Base-by-base conservation (phyloP, 2,797 vertebrate genomes). In the Gadopsis marmoratus region DNA sequence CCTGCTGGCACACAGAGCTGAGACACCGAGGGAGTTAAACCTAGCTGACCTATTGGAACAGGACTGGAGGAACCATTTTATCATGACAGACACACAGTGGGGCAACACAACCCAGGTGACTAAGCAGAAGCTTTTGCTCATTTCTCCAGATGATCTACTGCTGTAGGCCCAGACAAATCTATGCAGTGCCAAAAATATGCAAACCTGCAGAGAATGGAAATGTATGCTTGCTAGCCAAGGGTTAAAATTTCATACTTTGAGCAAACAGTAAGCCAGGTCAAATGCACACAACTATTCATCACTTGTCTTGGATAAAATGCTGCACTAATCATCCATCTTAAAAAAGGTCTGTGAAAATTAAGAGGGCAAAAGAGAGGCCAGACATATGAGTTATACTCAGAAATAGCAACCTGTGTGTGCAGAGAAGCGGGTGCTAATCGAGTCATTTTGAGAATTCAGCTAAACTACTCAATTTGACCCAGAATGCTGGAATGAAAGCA, bases 31-130 rank as follows among this genome's bases (percentile, higher is more conserved):
- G 53, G 21, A 67, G 65, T 62, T 51, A 69, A 62, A 83, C 54
- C 66, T 21, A 21, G 3, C 14, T 17, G 9, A 47, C 37, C 70
- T 71, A 73, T 16, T 82, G 70, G 50, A 79, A 66, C 45, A 47
- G 50, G 54, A 76, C 58, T 31, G 31, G 26, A 65, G 61, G 50
- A 82, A 61, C 79, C 26, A 43, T 86, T 81, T 85, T 48, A 76
- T 84, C 66, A 85, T 31, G 82, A 82, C 69, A 75, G 76, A 77
- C 48, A 58, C 53, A 71, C 59, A 79, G 74, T 64, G 74, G 64
- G 48, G 68, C 75, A 85, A 88, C 83, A 78, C 63, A 68, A 78
- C 79, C 71, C 88, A 87, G 76, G 75, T 82, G 79, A 87, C 77
- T 67, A 58, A 78, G 79, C 75, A 81, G 63, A 86, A 78, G 65